phyloP scores from a whole-genome alignment of 2,797 vertebrate genomes.

The Eleutherodactylus coqui region DNA sequence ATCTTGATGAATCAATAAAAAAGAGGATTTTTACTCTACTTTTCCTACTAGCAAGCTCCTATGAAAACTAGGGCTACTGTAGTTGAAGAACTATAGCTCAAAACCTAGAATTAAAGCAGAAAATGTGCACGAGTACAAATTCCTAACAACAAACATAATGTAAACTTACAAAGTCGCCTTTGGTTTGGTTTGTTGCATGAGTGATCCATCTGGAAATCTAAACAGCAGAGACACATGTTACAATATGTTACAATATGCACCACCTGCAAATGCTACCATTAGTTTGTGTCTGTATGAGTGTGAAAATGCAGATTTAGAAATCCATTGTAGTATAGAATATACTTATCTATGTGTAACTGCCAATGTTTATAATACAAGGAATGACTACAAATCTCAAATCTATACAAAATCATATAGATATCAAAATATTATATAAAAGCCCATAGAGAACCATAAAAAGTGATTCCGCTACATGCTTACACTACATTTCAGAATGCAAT shows the following conservation, averaged over 20 bases:
- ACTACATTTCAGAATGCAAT: background rate
- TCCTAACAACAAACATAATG: background rate
- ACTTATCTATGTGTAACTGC: background rate
- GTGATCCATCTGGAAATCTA: background rate
- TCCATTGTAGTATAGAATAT: background rate
- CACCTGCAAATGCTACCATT: background rate
- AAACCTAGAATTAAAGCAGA: background rate
- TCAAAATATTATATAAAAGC: background rate
- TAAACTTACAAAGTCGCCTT: background rate
- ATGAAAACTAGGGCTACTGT: background rate
- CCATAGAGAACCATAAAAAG: background rate
- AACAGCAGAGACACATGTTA: background rate
- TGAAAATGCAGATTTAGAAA: background rate
- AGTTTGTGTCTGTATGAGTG: background rate
- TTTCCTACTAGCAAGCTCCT: background rate
- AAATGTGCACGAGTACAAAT: background rate
- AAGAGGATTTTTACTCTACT: too few species aligned
- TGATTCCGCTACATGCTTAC: background rate
- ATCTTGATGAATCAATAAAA: too few species aligned
- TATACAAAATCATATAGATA: background rate
- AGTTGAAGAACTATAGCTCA: background rate
- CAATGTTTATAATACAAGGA: background rate
- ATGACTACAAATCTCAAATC: too few species aligned
- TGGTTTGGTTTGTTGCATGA: background rate
- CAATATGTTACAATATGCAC: background rate